Percentiles rank a stretch among this genome's conserved stretches.
Evolutionary conservation across 1,140 invertebrate genomes (phyloP).

Genomic region (Arctopsyche grandis): DNA sequence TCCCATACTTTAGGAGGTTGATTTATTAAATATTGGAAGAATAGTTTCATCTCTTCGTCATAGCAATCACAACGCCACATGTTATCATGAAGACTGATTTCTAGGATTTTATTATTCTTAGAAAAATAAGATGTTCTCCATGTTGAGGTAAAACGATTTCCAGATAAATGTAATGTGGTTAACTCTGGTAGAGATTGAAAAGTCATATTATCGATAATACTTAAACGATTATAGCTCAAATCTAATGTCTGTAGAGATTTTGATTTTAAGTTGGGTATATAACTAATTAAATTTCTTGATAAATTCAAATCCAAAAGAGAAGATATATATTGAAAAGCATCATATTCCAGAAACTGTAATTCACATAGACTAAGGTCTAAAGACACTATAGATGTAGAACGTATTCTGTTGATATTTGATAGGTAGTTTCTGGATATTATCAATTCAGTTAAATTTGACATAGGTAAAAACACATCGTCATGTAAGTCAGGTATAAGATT

Average conservation of each 20-base stretch:
- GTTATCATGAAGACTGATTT: constrained; percentile 72
- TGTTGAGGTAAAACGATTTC: constrained; percentile 73
- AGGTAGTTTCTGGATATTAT: constrained; percentile 75
- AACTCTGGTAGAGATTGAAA: constrained; percentile 68
- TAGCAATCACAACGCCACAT: constrained; percentile 78
- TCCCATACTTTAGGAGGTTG: constrained; percentile 69
- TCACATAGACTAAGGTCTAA: constrained; percentile 72
- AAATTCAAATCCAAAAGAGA: constrained; percentile 68
- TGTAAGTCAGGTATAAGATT: constrained; percentile 71
- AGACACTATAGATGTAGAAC: constrained; percentile 65
- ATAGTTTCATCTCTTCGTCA: constrained; percentile 66
- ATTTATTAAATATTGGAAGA: constrained; percentile 70
- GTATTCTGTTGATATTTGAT: constrained; percentile 67
- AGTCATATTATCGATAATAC: constrained; percentile 65
- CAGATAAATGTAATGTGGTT: constrained; percentile 69
- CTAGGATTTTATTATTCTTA: constrained; percentile 68
- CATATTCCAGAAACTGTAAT: constrained; percentile 66
- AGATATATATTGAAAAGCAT: constrained; percentile 66
- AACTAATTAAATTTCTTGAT: constrained; percentile 68
- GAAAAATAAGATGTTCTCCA: constrained; percentile 69
- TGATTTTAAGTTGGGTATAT: constrained; percentile 68
- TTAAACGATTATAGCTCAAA: constrained; percentile 68
- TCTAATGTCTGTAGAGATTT: constrained; percentile 68
- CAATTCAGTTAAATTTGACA: constrained; percentile 67
- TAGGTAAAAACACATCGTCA: constrained; percentile 66